These are phyloP conservation scores for Oreohelix idahoensis DNA, from an alignment of 1,140 invertebrate species.

Conservation along the genomic window DNA sequence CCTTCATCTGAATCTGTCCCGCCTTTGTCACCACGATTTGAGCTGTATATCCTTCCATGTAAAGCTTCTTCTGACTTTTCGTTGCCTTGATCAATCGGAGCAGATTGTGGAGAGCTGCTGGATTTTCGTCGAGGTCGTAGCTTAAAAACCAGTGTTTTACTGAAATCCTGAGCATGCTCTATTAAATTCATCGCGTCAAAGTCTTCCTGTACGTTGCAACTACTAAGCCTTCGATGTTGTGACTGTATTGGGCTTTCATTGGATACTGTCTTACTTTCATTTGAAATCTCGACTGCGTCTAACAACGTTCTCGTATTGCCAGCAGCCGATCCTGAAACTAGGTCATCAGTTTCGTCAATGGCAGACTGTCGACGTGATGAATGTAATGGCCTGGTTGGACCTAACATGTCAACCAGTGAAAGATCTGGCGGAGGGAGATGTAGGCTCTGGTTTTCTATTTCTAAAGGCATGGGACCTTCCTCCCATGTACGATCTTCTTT, in stretches of 20 bases:
- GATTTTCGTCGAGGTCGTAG: conserved; percentile 15
- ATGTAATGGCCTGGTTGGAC: not conserved
- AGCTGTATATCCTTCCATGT: too few relatives aligned
- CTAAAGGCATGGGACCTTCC: not conserved
- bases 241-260: not conserved
- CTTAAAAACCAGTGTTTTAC: conserved; percentile 6
- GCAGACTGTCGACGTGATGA: not conserved
- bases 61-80: not conserved
- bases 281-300: not conserved
- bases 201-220: not conserved
- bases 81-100: not conserved
- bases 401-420: not conserved
- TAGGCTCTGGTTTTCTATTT: not conserved
- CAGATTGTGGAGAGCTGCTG: not conserved
- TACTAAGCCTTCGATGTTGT: not conserved
- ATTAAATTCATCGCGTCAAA: not conserved
- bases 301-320: not conserved
- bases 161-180: not conserved
- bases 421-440: not conserved
- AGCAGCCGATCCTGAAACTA: not conserved
- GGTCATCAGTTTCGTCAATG: not conserved
- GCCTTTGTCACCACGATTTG: not conserved
- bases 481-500: not conserved
- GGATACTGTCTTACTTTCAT: not conserved
- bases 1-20: conserved; percentile 26